These are phyloP conservation scores for Lepidocyrtinus sp. DNA, from an alignment of 2,888 invertebrate genomes.

Conservation along the genomic window DNA sequence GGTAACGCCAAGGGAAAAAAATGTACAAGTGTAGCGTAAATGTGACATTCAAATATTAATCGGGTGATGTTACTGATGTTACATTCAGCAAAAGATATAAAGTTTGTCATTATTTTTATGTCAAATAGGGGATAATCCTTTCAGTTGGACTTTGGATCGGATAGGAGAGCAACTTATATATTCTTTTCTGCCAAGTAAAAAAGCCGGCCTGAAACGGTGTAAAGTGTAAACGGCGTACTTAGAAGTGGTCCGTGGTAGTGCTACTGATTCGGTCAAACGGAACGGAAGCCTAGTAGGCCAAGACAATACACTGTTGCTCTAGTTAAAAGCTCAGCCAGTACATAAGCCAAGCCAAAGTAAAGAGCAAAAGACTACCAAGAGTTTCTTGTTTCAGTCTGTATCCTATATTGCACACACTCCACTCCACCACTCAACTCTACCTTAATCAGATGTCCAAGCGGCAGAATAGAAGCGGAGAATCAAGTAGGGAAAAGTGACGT, in stretches of 20 bases:
- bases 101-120: background rate
- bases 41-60: no score
- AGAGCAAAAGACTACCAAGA: background rate
- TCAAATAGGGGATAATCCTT: background rate
- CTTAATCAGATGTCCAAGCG: background rate
- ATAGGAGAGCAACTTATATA: no score
- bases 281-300: constrained; percentile 29
- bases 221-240: background rate
- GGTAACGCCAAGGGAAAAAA: constrained; percentile 23
- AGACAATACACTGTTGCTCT: constrained; percentile 3
- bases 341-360: background rate
- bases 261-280: constrained; percentile 27
- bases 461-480: background rate
- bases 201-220: background rate
- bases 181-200: background rate
- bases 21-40: background rate
- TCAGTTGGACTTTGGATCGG: background rate
- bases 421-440: background rate
- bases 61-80: no score
- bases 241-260: background rate
- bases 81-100: background rate
- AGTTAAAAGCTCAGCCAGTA: constrained; percentile 1
- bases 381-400: background rate
- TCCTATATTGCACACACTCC: background rate
- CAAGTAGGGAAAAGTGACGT: constrained; percentile 29